Base-by-base conservation (phyloP, 2,797 vertebrate genomes). In the Cynodonichthys magdalenae region DNA sequence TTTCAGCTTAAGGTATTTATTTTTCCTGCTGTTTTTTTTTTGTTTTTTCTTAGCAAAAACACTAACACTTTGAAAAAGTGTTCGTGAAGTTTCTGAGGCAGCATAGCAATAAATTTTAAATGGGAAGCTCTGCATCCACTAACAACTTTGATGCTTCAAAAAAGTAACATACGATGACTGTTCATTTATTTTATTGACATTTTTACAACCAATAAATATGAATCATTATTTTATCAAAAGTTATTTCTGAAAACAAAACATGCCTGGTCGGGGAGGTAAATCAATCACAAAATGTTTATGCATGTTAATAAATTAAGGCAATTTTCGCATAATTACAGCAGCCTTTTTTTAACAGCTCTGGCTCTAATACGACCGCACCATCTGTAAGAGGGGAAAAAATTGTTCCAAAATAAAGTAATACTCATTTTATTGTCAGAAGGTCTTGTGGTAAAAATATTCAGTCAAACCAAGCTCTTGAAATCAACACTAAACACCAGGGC, bases 11-110 rank as follows among this genome's bases (percentile, higher is more conserved):
- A 48, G 62, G 57, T 5, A 1, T 17, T 24, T 54, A 10, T 19
- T 55, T 69, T 74, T 61, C 31, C 56, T 50, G 60, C 67, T 36
- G n/a, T n/a, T n/a, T n/a, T n/a, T n/a, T n/a, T n/a, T n/a, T n/a
- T n/a, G n/a, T n/a, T n/a, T n/a, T n/a, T n/a, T n/a, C n/a, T n/a
- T n/a, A n/a, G n/a, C n/a, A n/a, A n/a, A n/a, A n/a, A n/a, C n/a
- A n/a, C n/a, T n/a, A n/a, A n/a, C n/a, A n/a, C n/a, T n/a, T n/a
- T n/a, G n/a, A n/a, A n/a, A n/a, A 55, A 50, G 34, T 52, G 14
- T 29, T 31, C 29, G 4, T 17, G 29, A 45, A 44, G 19, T 53
- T 69, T 27, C 53, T 7, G 17, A 46, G 18, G 27, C 47, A 10
- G 24, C 5, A 42, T 0, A n/a, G 11, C 5, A 10, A 53, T 44